These are phyloP conservation scores for Ectemnius continuus DNA, from an alignment of 2,888 invertebrate species.

Conservation along the genomic window DNA sequence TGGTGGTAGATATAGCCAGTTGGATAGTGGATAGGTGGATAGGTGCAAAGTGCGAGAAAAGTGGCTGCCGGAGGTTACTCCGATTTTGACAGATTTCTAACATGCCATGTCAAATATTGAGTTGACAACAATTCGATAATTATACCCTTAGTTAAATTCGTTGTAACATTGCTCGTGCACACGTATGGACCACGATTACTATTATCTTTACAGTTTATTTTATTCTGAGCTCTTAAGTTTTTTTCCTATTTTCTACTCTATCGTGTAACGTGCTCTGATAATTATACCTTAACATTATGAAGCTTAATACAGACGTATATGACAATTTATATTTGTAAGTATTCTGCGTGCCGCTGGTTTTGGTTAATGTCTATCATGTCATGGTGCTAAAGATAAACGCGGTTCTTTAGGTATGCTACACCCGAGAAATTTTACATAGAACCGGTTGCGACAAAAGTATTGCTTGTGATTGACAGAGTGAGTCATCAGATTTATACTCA, in stretches of 20 bases:
- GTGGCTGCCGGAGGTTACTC: conserved; percentile 45
- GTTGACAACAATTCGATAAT: conserved; percentile 49
- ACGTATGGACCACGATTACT: conserved; percentile 47
- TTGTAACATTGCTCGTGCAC: conserved; percentile 22
- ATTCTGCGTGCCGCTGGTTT: conserved; percentile 15
- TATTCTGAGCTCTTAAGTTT: conserved; percentile 18
- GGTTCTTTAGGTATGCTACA: conserved; percentile 85
- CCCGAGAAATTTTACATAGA: conserved; percentile 94
- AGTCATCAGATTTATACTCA: conserved; percentile 86
- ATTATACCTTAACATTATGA: conserved; percentile 64
- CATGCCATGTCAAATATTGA: conserved; percentile 44
- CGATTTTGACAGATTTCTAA: conserved; percentile 47
- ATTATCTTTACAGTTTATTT: conserved; percentile 42
- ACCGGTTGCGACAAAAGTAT: conserved; percentile 86
- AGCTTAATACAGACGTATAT: conserved; percentile 79
- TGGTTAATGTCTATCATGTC: too few relatives aligned
- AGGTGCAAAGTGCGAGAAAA: background rate
- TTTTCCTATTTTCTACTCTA: conserved; percentile 20
- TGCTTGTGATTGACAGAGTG: conserved; percentile 91
- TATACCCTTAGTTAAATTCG: conserved; percentile 25
- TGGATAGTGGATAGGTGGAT: background rate
- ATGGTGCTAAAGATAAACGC: background rate
- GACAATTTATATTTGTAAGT: conserved; percentile 88
- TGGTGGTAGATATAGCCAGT: too few relatives aligned
- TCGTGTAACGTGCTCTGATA: conserved; percentile 14